phyloP scores from a whole-genome alignment of 2,113 vertebrate genomes.

The Misgurnus anguillicaudatus region DNA sequence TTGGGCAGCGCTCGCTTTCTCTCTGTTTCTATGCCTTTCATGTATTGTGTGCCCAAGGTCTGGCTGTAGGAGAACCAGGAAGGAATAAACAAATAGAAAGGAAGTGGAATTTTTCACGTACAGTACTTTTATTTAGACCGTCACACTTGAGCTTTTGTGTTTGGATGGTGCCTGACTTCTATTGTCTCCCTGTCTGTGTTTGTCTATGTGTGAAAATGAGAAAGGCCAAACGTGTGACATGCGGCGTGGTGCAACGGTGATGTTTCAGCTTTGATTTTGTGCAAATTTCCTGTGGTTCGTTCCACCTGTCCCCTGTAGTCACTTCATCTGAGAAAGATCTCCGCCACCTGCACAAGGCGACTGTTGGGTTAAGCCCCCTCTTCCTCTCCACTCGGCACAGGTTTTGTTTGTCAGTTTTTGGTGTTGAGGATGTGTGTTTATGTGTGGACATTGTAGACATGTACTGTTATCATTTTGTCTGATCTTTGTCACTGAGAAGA shows the following conservation, averaged over 20 bases:
- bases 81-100: slow-evolving; percentile 43
- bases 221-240: neutral
- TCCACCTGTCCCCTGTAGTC: slow-evolving; percentile 31
- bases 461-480: neutral
- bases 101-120: slow-evolving; percentile 23
- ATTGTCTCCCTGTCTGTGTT: neutral
- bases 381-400: neutral
- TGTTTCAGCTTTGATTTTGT: slow-evolving; percentile 35
- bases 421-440: neutral
- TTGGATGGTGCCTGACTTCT: slow-evolving; percentile 1
- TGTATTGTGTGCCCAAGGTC: slow-evolving; percentile 22
- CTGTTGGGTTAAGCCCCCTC: slow-evolving; percentile 7
- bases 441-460: neutral
- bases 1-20: neutral
- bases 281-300: slow-evolving; percentile 3
- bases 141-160: slow-evolving; percentile 16
- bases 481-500: neutral
- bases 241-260: neutral
- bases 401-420: slow-evolving; percentile 14
- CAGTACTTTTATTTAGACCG: neutral
- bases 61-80: slow-evolving; percentile 42
- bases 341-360: slow-evolving; percentile 20
- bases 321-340: slow-evolving; percentile 17
- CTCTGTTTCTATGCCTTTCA: neutral
- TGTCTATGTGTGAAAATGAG: neutral